phyloP scores from a whole-genome alignment of 2,797 vertebrate species.

The Distichodus sexfasciatus region DNA sequence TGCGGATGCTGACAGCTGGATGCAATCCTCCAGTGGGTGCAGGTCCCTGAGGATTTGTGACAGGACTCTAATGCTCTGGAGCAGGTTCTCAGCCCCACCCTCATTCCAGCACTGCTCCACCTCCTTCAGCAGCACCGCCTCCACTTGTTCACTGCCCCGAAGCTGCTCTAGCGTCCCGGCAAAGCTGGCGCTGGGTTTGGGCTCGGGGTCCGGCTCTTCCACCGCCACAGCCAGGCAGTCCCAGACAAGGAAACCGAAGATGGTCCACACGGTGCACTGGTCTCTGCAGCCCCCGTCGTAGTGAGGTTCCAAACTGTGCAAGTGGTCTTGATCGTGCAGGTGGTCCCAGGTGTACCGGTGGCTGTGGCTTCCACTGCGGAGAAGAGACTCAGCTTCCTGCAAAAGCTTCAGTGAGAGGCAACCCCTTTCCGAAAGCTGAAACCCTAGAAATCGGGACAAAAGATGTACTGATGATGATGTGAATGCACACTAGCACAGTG shows the following conservation, averaged over 20 bases:
- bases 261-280: constrained; percentile 32
- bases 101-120: constrained; percentile 55
- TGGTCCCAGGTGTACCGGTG: constrained; percentile 20
- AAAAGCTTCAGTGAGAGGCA: constrained; percentile 52
- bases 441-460: constrained; percentile 39
- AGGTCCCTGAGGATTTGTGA: constrained; percentile 58
- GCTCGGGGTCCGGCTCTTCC: constrained; percentile 50
- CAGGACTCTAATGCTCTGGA: constrained; percentile 50
- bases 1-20: constrained; percentile 34
- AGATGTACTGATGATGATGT: background rate
- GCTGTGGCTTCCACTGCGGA: constrained; percentile 28
- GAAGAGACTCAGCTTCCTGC: constrained; percentile 44
- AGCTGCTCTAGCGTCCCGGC: constrained; percentile 39
- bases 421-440: constrained; percentile 55
- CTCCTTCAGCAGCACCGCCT: constrained; percentile 48
- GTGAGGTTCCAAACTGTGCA: constrained; percentile 3
- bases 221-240: constrained; percentile 53
- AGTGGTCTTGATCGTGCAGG: constrained; percentile 25
- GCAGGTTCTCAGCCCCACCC: constrained; percentile 42
- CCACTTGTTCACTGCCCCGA: constrained; percentile 27
- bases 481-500: too few relatives aligned
- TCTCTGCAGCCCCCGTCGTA: constrained; percentile 3
- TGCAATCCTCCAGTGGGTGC: constrained; percentile 37
- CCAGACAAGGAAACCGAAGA: constrained; percentile 55
- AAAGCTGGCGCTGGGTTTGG: constrained; percentile 18